Evolutionary conservation across 2,113 vertebrate genomes (phyloP).

Genomic region (Callaeas wilsoni): DNA sequence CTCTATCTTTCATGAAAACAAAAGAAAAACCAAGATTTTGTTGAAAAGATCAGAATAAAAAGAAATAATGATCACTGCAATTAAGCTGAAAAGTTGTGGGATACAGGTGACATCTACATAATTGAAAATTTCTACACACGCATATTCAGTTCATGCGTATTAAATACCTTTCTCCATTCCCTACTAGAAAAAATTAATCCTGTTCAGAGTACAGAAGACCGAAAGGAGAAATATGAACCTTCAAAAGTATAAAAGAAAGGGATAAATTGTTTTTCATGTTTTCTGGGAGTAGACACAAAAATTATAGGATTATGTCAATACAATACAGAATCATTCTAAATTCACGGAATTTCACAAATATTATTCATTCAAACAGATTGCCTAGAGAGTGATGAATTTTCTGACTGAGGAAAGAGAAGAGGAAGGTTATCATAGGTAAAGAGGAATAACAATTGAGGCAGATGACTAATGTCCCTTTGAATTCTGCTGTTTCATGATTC

Average conservation of each 20-base stretch:
- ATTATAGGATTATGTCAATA: background rate
- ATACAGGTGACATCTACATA: background rate
- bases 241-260: background rate
- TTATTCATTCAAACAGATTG: background rate
- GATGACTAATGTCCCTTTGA: background rate
- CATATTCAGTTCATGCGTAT: background rate
- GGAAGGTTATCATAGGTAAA: background rate
- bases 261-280: background rate
- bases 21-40: background rate
- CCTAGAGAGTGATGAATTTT: background rate
- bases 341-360: background rate
- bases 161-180: background rate
- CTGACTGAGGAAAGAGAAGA: background rate
- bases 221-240: background rate
- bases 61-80: background rate
- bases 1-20: background rate
- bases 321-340: background rate
- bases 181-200: background rate
- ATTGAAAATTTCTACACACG: background rate
- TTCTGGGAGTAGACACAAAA: background rate
- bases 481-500: background rate
- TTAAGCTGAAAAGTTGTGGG: background rate
- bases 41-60: background rate
- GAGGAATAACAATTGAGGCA: background rate
- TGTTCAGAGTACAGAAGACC: background rate